Evolutionary conservation across 2,888 invertebrate genomes (phyloP), one percentile per base, ranked within the genome.

Genomic region (Pachymerium ferrugineum): DNA sequence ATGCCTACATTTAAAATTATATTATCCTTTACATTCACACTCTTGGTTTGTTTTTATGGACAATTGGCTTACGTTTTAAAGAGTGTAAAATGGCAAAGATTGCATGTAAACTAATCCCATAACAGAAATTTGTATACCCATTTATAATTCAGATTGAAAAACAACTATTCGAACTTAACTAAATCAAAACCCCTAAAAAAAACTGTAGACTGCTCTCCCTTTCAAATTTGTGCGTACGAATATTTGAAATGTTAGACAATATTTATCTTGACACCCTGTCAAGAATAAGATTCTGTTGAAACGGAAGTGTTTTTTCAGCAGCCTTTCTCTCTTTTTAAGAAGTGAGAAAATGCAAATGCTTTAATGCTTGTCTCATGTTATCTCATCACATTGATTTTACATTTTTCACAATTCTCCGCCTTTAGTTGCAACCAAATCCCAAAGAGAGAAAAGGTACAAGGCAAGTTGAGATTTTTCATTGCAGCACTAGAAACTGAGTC

Each of bases 251-350:
- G 62, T 25, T 22, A 62, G 62, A 62, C 6, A 62, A 62, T 62
- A 62, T 62, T 62, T 62, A 62, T 62, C 62, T 62, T 62, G 62
- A 62, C 62, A 62, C 25, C 62, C 28, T 62, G 62, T 62, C 62
- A 62, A 28, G 28, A 62, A 22, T 22, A 16, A 54, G 47, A 54
- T 54, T 25, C 1, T 28, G n/a, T 6, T n/a, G n/a, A 25, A 62
- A 62, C 6, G 28, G n/a, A 25, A 25, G 10, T n/a, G n/a, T n/a
- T n/a, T n/a, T n/a, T n/a, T n/a, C n/a, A n/a, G n/a, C n/a, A n/a
- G 62, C 62, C 28, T 38, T 38, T 2, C 14, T 62, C 14, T 62
- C 12, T n/a, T 62, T 62, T 28, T 28, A 6, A 62, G 28, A 62
- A 62, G 28, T 14, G 10, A 10, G 25, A 16, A 54, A 47, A 62